Percentiles rank a stretch among this genome's conserved stretches.
Evolutionary conservation across 2,113 vertebrate genomes (phyloP).

Genomic region (Dascyllus trimaculatus): DNA sequence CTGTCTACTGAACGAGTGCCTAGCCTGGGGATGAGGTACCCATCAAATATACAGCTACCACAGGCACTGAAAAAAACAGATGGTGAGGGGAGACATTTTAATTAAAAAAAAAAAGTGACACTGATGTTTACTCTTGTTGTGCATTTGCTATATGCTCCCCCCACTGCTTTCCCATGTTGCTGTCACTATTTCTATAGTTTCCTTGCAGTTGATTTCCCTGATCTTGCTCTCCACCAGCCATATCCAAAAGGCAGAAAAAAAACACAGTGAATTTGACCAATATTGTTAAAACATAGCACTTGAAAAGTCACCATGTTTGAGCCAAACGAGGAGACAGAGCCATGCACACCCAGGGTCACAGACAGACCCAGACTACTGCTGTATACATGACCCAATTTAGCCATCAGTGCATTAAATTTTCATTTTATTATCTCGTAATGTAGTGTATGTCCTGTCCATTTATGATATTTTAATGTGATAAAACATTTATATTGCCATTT

Average conservation of each 20-base stretch:
- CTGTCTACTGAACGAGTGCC: conserved; percentile 69
- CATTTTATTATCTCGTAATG: conserved; percentile 58
- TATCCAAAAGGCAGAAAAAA: neutral
- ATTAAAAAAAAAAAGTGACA: conserved; percentile 33
- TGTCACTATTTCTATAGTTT: conserved; percentile 21
- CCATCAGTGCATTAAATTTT: conserved; percentile 59
- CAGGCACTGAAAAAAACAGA: conserved; percentile 72
- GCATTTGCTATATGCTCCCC: conserved; percentile 31
- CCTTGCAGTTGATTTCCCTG: conserved; percentile 18
- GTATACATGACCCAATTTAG: conserved; percentile 62
- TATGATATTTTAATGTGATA: conserved; percentile 57
- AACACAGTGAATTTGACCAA: neutral
- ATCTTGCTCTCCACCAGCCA: neutral
- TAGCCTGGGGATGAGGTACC: conserved; percentile 68
- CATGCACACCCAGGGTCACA: conserved; percentile 19
- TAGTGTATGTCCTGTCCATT: conserved; percentile 50
- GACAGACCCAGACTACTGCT: conserved; percentile 32
- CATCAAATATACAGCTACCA: conserved; percentile 62
- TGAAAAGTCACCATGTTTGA: neutral
- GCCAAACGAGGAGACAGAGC: conserved; percentile 6
- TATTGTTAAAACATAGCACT: conserved; percentile 1
- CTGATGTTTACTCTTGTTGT: conserved; percentile 50
- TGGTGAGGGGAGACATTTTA: conserved; percentile 62
- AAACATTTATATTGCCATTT: conserved; percentile 66
- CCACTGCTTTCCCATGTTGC: neutral